Percentiles rank a stretch among this genome's conserved stretches.
Evolutionary conservation across 1,140 invertebrate genomes (phyloP).

Genomic region (Brachionus manjavacas): DNA sequence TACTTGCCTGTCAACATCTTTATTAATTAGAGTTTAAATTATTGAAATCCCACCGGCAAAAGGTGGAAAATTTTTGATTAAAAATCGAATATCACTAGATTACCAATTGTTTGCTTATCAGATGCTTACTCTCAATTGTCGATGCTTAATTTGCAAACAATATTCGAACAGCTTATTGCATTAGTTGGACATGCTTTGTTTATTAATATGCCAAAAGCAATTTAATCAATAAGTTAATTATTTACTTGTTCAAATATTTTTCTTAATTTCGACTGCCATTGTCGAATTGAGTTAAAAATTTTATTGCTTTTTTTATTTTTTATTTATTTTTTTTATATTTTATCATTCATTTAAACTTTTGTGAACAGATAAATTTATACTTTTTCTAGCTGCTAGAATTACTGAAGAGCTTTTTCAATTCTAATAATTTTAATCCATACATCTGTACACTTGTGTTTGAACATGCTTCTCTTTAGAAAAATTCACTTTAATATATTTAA

Average conservation of each 20-base stretch:
- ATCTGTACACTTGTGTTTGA: neutral
- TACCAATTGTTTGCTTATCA: constrained; percentile 1
- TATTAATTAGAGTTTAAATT: constrained; percentile 8
- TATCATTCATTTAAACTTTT: neutral
- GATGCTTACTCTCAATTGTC: constrained; percentile 19
- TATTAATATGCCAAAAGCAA: constrained; percentile 26
- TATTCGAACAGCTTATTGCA: neutral
- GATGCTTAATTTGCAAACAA: neutral
- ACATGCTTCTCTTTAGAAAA: neutral
- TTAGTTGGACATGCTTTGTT: constrained; percentile 14
- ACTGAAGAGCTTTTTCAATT: neutral
- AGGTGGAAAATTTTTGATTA: neutral
- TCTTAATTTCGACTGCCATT: neutral
- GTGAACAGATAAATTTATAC: neutral
- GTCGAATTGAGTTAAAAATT: neutral
- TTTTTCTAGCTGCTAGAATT: too few relatives aligned
- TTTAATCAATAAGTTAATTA: constrained; percentile 40
- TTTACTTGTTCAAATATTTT: constrained; percentile 25
- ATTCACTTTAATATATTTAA: neutral
- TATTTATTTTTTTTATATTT: neutral
- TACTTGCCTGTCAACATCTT: neutral
- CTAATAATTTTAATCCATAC: neutral
- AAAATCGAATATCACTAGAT: neutral
- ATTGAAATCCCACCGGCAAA: neutral
- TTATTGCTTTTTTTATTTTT: neutral